Evolutionary conservation across 2,797 vertebrate genomes (phyloP).

Genomic region (Pygocentrus nattereri): DNA sequence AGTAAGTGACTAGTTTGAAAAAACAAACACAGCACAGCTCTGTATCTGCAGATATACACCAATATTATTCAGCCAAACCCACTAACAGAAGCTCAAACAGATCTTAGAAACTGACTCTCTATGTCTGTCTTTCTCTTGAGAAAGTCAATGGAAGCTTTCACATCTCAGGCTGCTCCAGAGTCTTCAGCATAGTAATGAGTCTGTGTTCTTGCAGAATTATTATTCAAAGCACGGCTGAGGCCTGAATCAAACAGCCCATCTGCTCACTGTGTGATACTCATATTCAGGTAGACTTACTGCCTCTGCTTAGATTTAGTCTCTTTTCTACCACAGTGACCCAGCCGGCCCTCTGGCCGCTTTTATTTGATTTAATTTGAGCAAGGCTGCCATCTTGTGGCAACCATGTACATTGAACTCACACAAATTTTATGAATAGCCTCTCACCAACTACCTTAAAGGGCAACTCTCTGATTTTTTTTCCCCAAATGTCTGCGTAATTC

Average conservation of each 20-base stretch:
- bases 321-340: background rate
- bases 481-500: too few relatives aligned
- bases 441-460: too few relatives aligned
- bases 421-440: too few relatives aligned
- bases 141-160: background rate
- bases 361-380: background rate
- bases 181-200: background rate
- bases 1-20: too few relatives aligned
- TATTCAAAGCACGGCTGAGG: background rate
- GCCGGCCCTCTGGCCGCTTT: background rate
- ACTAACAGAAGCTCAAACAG: too few relatives aligned
- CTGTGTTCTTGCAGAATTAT: background rate
- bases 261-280: background rate
- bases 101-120: too few relatives aligned
- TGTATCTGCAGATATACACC: too few relatives aligned
- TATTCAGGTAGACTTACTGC: background rate
- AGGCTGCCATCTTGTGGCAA: constrained; percentile 42
- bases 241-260: background rate
- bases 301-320: too few relatives aligned
- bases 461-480: too few relatives aligned
- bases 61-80: too few relatives aligned
- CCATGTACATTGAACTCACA: background rate
- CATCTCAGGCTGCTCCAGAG: background rate
- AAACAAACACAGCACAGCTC: too few relatives aligned
- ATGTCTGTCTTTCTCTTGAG: too few relatives aligned